These are phyloP conservation scores for Lepilemur ruficaudatus DNA, from an alignment of 2,797 vertebrate species.

Conservation along the genomic window DNA sequence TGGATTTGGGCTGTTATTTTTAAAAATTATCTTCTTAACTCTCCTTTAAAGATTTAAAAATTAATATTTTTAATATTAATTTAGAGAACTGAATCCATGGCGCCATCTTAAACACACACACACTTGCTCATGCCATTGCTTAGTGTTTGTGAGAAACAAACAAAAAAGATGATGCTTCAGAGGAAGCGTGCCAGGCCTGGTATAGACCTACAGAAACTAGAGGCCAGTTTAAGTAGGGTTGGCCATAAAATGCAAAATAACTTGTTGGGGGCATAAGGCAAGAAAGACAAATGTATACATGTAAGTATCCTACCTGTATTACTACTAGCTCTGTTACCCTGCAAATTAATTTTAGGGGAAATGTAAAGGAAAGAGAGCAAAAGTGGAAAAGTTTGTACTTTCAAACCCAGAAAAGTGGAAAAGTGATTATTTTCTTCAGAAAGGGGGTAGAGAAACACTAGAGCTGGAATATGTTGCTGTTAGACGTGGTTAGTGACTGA, in stretches of 20 bases:
- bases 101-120: neutral
- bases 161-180: neutral
- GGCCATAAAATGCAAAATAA: neutral
- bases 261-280: neutral
- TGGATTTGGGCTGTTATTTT: neutral
- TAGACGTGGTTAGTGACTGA: neutral
- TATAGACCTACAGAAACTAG: neutral
- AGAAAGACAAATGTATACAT: neutral
- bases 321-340: neutral
- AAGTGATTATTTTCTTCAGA: neutral
- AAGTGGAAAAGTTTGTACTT: neutral
- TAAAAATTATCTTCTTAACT: neutral
- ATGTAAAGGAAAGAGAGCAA: neutral
- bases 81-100: neutral
- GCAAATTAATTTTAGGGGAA: neutral
- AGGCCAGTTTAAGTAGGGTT: neutral
- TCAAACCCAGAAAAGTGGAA: neutral
- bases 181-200: fast-evolving
- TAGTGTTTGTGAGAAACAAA: neutral
- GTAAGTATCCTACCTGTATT: neutral
- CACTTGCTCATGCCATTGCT: neutral
- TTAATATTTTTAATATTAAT: neutral
- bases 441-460: neutral
- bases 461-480: neutral
- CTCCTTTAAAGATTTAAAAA: neutral